Percentiles rank a stretch among this genome's conserved stretches.
Evolutionary conservation across 2,888 invertebrate genomes (phyloP).

Genomic region (Choreutis nemorana): DNA sequence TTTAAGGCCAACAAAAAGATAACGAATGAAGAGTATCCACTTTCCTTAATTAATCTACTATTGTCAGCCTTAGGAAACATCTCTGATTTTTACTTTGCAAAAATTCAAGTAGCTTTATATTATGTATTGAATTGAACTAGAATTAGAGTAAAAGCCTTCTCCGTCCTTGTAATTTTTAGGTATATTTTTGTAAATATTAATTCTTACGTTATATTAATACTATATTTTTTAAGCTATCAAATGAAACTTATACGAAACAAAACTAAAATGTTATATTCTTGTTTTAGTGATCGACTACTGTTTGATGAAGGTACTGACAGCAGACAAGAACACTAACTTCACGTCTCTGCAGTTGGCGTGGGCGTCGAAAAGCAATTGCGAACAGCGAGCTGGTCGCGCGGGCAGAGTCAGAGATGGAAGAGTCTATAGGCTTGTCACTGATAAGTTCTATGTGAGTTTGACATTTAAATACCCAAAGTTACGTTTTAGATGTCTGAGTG

Average conservation of each 20-base stretch:
- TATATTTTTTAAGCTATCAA: too few species aligned
- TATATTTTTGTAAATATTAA: too few species aligned
- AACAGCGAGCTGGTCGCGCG: conserved; percentile 89
- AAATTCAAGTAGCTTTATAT: neutral
- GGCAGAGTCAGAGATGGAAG: conserved; percentile 87
- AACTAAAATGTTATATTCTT: conserved; percentile 5
- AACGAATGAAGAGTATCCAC: too few species aligned
- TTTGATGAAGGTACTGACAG: conserved; percentile 81
- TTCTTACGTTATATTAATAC: too few species aligned
- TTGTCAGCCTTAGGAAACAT: too few species aligned
- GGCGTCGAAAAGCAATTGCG: conserved; percentile 91
- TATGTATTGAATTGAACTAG: neutral
- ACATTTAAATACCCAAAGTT: too few species aligned
- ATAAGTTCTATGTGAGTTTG: conserved; percentile 66
- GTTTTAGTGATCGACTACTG: conserved; percentile 91
- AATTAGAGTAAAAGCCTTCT: too few species aligned
- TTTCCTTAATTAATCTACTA: too few species aligned
- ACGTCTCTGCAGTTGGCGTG: conserved; percentile 80
- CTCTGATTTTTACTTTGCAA: neutral
- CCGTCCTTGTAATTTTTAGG: too few species aligned
- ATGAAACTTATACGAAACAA: too few species aligned
- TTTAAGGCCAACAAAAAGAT: too few species aligned
- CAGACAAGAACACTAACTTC: conserved; percentile 81
- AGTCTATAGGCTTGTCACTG: conserved; percentile 82
- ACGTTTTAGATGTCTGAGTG: too few species aligned